A percentile compares a stretch with the other conserved stretches of the same genome.
phyloP scores from a whole-genome alignment of 2,113 vertebrate species.

The Hippocampus guttulatus region DNA sequence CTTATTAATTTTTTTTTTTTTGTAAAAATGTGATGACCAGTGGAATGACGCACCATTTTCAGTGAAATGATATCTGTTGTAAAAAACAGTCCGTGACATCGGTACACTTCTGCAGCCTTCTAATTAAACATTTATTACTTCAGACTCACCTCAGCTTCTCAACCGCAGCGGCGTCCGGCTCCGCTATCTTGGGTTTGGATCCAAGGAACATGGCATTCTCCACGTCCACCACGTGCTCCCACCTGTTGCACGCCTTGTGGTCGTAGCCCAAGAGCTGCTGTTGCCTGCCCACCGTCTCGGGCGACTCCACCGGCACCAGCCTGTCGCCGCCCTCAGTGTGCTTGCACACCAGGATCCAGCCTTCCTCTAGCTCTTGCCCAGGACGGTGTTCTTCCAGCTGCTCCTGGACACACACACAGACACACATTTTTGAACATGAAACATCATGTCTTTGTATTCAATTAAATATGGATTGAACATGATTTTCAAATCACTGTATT shows the following conservation, averaged over 20 bases:
- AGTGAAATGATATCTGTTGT: too few relatives aligned
- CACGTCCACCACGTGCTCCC: slow-evolving; percentile 93
- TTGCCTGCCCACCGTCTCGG: slow-evolving; percentile 82
- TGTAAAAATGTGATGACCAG: too few relatives aligned
- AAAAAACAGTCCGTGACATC: too few relatives aligned
- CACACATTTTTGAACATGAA: neutral
- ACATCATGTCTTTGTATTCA: too few relatives aligned
- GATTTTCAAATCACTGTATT: too few relatives aligned
- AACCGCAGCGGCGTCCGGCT: slow-evolving; percentile 79
- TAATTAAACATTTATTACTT: neutral
- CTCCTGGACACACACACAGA: slow-evolving; percentile 69
- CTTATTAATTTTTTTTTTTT: too few relatives aligned
- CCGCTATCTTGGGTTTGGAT: slow-evolving; percentile 78
- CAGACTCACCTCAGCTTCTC: slow-evolving; percentile 84
- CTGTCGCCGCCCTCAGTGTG: slow-evolving; percentile 88
- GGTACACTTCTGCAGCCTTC: too few relatives aligned
- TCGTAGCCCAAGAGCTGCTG: slow-evolving; percentile 92
- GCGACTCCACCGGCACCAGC: slow-evolving; percentile 87
- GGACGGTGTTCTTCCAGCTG: slow-evolving; percentile 86
- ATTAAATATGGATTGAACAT: too few relatives aligned
- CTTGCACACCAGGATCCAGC: slow-evolving; percentile 91
- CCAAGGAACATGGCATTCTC: slow-evolving; percentile 84
- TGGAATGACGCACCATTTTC: too few relatives aligned
- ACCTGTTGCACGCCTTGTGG: slow-evolving; percentile 86
- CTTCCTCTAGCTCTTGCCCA: slow-evolving; percentile 83